These are phyloP conservation scores for Oreochromis niloticus DNA, from an alignment of 2,113 vertebrate genomes.

Conservation along the genomic window DNA sequence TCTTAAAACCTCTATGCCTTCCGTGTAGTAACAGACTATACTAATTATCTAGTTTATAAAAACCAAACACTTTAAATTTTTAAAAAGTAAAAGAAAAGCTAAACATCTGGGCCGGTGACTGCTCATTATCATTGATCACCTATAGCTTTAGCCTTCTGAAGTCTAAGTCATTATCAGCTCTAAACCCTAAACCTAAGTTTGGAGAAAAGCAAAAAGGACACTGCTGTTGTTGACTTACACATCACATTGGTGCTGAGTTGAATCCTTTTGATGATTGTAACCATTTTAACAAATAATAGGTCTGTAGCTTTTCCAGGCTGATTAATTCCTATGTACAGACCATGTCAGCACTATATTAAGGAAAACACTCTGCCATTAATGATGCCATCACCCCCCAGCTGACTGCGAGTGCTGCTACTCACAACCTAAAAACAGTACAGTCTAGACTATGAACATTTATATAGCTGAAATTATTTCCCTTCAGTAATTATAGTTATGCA, in stretches of 20 bases:
- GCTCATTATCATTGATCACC: neutral
- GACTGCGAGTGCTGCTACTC: neutral
- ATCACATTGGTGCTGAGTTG: neutral
- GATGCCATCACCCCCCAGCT: neutral
- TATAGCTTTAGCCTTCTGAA: neutral
- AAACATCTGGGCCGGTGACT: neutral
- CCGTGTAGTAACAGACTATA: neutral
- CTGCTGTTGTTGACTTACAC: neutral
- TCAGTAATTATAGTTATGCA: accelerated
- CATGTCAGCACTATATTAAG: neutral
- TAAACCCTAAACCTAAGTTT: neutral
- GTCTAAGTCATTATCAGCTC: neutral
- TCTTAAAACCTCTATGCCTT: neutral
- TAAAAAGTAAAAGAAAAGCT: too few relatives aligned
- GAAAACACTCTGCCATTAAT: neutral
- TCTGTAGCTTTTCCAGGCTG: neutral
- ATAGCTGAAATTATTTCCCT: neutral
- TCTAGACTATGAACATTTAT: neutral
- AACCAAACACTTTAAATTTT: neutral
- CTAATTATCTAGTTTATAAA: neutral
- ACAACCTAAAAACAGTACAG: neutral
- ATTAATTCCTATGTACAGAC: neutral
- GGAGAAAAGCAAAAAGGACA: neutral
- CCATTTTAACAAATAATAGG: neutral
- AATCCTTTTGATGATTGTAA: neutral